These are phyloP conservation scores for Scaptomyza parva DNA, from an alignment of 2,888 invertebrate genomes.

Conservation along the genomic window DNA sequence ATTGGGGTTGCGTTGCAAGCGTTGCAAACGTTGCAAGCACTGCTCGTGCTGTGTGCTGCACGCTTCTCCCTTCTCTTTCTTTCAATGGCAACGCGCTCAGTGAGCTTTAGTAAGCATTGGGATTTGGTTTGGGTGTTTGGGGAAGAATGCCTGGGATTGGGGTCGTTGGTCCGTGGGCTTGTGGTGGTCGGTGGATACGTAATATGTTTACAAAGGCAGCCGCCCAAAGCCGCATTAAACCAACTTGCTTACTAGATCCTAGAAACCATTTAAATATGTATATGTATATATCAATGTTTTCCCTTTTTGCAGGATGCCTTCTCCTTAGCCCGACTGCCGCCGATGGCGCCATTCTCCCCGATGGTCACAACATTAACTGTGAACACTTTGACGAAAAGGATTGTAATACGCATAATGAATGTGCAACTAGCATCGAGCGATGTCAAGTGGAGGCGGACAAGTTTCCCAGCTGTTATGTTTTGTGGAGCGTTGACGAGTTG, in stretches of 20 bases:
- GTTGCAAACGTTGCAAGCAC: constrained; percentile 18
- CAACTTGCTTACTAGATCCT: constrained; percentile 31
- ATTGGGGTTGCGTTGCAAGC: constrained; percentile 62
- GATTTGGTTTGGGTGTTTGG: constrained; percentile 41
- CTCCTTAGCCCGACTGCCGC: constrained; percentile 21
- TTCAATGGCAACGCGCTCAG: constrained; percentile 57
- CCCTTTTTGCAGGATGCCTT: constrained; percentile 31
- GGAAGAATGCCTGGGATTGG: constrained; percentile 37
- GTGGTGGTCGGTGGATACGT: constrained; percentile 47
- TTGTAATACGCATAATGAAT: constrained; percentile 85
- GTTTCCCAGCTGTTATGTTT: constrained; percentile 92
- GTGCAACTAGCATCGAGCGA: constrained; percentile 85
- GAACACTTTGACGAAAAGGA: constrained; percentile 82
- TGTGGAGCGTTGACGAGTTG: constrained; percentile 90
- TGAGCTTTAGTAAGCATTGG: constrained; percentile 32
- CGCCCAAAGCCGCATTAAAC: constrained; percentile 22
- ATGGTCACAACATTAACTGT: constrained; percentile 80
- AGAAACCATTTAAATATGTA: constrained; percentile 29
- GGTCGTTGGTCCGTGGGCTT: constrained; percentile 47
- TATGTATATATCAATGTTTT: not conserved
- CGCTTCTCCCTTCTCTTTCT: constrained; percentile 41
- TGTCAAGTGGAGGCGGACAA: constrained; percentile 89
- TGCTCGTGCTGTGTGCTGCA: constrained; percentile 12
- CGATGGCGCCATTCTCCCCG: constrained; percentile 72
- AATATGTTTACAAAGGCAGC: constrained; percentile 69